Evolutionary conservation across 2,888 invertebrate genomes (phyloP).

Genomic region (Andrena praecox): DNA sequence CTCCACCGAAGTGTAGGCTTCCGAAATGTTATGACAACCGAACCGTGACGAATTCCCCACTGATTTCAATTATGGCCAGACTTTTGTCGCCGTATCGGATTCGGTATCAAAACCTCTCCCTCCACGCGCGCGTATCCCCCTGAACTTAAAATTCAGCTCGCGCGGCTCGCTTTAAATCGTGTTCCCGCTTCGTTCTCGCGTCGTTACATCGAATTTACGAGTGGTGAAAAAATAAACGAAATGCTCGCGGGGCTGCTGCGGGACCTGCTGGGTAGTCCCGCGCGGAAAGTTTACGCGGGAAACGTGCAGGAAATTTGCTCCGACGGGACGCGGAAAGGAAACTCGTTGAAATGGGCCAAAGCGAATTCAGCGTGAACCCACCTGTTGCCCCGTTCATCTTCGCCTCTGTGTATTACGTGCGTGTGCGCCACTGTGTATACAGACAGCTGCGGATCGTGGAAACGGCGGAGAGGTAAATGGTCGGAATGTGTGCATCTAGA

Average conservation of each 20-base stretch:
- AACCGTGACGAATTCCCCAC: neutral
- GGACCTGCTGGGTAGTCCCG: neutral
- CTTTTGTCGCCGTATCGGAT: neutral
- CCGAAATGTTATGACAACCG: neutral
- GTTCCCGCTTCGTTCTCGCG: neutral
- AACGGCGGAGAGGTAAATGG: conserved; percentile 61
- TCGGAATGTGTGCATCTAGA: conserved; percentile 59
- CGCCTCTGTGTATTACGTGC: conserved; percentile 15
- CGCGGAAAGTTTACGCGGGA: conserved; percentile 62
- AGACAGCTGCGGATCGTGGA: conserved; percentile 36
- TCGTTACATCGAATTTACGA: conserved; percentile 26
- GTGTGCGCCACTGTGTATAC: conserved; percentile 5
- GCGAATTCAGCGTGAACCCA: conserved; percentile 77
- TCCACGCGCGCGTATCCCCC: neutral
- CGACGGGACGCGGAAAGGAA: conserved; percentile 65
- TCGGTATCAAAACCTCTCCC: neutral
- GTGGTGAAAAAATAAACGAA: neutral
- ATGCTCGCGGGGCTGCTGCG: conserved; percentile 17
- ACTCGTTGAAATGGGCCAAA: conserved; percentile 75
- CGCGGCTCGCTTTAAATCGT: neutral
- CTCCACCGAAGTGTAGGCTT: neutral
- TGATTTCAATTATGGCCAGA: neutral
- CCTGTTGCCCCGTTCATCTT: conserved; percentile 76
- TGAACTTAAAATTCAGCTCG: neutral
- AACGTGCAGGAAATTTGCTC: conserved; percentile 69